A percentile compares a stretch with the other conserved stretches of the same genome.
Conservation (phyloP, 92 coral and sea anemone genomes). For the Umimayanthus kanabou region DNA sequence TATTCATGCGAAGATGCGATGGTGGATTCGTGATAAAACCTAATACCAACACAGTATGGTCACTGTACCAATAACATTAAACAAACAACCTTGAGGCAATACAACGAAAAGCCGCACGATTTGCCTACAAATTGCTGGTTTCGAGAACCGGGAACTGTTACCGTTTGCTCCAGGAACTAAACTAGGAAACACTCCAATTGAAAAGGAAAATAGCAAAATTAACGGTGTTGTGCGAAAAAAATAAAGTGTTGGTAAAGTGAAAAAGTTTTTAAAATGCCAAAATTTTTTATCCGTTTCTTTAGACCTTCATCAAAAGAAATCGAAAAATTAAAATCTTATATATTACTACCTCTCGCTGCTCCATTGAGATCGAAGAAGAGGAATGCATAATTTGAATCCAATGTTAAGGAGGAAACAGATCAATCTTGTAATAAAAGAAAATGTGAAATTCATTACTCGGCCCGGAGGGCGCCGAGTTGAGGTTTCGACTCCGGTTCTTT, state of each 20-base stretch:
- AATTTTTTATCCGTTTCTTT: no score
- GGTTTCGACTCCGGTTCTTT: no score
- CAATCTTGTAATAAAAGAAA: not conserved
- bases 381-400: not conserved
- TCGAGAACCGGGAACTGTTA: slow-evolving; percentile 4
- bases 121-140: slow-evolving; percentile 8
- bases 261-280: no score
- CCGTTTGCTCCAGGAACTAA: not conserved
- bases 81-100: not conserved
- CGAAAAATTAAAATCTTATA: no score
- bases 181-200: slow-evolving; percentile 10
- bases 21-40: no score
- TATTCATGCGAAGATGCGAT: no score
- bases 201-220: slow-evolving; percentile 2
- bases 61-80: not conserved
- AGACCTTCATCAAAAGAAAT: no score
- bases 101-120: slow-evolving; percentile 2
- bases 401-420: not conserved
- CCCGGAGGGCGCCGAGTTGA: no score
- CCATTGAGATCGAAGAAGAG: no score
- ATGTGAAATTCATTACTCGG: no score
- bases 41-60: not conserved
- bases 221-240: not conserved
- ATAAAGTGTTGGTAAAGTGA: no score
- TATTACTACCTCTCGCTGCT: no score